Base-by-base conservation (phyloP, 2,797 vertebrate genomes). In the Luscinia luscinia region DNA sequence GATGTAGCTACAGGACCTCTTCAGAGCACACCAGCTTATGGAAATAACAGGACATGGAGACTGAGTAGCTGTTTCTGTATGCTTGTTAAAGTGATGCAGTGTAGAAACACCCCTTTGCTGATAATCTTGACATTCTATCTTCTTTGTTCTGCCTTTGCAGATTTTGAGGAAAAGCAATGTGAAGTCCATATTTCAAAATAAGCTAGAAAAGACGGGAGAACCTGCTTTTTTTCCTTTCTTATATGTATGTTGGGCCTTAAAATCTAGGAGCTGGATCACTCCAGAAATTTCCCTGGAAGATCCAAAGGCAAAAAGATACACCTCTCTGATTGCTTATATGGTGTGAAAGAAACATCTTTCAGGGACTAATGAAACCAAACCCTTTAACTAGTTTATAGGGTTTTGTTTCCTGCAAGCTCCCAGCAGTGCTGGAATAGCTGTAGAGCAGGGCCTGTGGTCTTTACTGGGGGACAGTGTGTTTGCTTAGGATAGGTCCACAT, bases 391-490 rank as follows among this genome's bases (percentile, higher is more conserved):
- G 21, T 69, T 59, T 18, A 6, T 19, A 51, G 20, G 20, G 7
- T 13, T 69, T 90, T 36, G 10, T 79, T 69, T 83, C 30, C 52
- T 86, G 27, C 22, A 46, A 63, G 12, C 27, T 90, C 13, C n/a
- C n/a, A 58, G 36, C 12, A 7, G 19, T 62, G 26, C 22, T 77
- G 6, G 2, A 23, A 43, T 63, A 49, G 15, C 58, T 3, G 0
- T 43, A 55, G 21, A 0, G 0, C 34, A 54, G n/a, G 12, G 38
- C 6, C 19, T 73, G n/a, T 82, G 17, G 2, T 36, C 16, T 62
- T 51, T 58, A 14, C 40, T 30, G n/a, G 48, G 57, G 67, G 19
- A 23, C 15, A 49, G 5, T 0, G 1, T 84, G 38, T 82, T 79
- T 85, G 46, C 27, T 49, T 36, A 12, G 19, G 20, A 11, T 73